phyloP scores from a whole-genome alignment of 1,140 invertebrate genomes.

The Macrobrachium rosenbergii region DNA sequence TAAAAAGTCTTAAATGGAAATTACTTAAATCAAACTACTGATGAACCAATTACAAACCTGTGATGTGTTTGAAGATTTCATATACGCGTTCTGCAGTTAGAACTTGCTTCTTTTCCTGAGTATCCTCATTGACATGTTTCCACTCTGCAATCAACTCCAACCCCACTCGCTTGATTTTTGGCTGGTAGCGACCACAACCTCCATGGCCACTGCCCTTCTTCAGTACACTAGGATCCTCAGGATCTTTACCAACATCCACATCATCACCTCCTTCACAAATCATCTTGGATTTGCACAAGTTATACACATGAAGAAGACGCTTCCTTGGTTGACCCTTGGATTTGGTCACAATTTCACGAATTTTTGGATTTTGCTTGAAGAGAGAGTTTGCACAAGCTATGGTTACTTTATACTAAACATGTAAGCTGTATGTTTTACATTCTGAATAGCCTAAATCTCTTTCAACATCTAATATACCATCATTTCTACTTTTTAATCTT shows the following conservation, averaged over 20 bases:
- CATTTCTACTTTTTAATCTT: too few species aligned
- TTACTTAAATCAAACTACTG: too few species aligned
- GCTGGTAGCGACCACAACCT: conserved; percentile 83
- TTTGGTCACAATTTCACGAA: conserved; percentile 97
- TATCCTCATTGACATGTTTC: conserved; percentile 98
- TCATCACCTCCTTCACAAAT: conserved; percentile 99
- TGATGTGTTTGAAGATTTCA: conserved; percentile 97
- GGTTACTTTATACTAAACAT: neutral
- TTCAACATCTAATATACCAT: too few species aligned
- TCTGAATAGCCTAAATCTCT: too few species aligned
- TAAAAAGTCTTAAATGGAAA: too few species aligned
- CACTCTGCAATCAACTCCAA: conserved; percentile 96
- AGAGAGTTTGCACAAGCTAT: conserved; percentile 65
- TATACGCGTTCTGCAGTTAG: conserved; percentile 95
- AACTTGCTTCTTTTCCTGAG: conserved; percentile 94
- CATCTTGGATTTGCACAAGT: conserved; percentile 97
- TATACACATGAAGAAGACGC: conserved; percentile 94
- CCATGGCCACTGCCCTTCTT: conserved; percentile 58
- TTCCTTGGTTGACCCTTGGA: conserved; percentile 96
- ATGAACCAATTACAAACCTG: conserved; percentile 68
- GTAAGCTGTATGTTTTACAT: too few species aligned
- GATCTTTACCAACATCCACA: conserved; percentile 79
- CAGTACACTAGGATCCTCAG: conserved; percentile 65
- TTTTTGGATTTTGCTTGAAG: conserved; percentile 82
- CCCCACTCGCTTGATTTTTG: conserved; percentile 89